Conservation (phyloP, 2,888 invertebrate genomes). For the Noctua janthe region DNA sequence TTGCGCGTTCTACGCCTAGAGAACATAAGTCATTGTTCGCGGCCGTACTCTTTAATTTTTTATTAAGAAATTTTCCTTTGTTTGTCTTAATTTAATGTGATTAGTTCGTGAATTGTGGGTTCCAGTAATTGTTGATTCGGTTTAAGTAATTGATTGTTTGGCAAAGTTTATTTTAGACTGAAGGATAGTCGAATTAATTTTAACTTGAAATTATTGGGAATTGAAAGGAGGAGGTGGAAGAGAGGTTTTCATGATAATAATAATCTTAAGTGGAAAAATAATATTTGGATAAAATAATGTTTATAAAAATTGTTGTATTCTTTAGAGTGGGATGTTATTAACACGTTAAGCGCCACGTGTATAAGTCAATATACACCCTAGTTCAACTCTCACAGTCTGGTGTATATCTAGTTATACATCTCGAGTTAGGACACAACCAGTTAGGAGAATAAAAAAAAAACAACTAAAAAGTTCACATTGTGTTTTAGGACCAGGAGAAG, state of each 20-base stretch:
- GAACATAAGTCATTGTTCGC: slow-evolving; percentile 56
- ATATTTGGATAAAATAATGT: neutral
- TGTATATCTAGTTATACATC: no score
- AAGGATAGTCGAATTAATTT: no score
- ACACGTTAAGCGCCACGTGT: neutral
- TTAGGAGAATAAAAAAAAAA: no score
- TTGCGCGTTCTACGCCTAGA: slow-evolving; percentile 34
- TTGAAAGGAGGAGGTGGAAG: neutral
- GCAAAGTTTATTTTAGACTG: neutral
- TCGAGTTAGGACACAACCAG: no score
- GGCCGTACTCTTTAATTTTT: slow-evolving; percentile 54
- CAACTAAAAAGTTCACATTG: no score
- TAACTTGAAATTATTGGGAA: neutral
- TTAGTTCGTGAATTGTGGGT: slow-evolving; percentile 35
- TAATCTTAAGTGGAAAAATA: neutral
- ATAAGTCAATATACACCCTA: no score
- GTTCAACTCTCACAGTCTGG: no score
- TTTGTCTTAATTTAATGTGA: slow-evolving; percentile 27
- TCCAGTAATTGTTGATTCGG: slow-evolving; percentile 28
- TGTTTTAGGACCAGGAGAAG: no score
- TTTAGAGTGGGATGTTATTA: neutral
- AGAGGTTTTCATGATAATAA: neutral
- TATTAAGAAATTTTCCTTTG: slow-evolving; percentile 62
- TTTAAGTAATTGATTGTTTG: neutral
- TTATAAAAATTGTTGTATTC: neutral